Evolutionary conservation across 2,888 invertebrate genomes (phyloP).

Genomic region (Drosophila colorata): DNA sequence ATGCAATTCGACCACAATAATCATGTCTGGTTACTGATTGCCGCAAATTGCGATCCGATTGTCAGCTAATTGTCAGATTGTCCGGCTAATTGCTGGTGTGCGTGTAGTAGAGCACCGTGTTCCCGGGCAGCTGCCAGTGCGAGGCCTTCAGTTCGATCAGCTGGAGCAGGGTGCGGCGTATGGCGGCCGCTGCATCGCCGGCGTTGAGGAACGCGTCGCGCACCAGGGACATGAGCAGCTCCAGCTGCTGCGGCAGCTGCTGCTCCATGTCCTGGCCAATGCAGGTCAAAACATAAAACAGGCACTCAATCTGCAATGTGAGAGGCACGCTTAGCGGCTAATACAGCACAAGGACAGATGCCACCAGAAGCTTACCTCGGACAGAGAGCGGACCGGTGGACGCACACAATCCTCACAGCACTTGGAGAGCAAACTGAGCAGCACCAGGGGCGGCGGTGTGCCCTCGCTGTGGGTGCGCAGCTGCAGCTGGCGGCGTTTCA

Average conservation of each 20-base stretch:
- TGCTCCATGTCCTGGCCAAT: conserved; percentile 94
- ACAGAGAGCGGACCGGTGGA: conserved; percentile 92
- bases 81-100: conserved; percentile 68
- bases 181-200: conserved; percentile 90
- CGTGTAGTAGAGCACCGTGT: conserved; percentile 93
- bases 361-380: conserved; percentile 88
- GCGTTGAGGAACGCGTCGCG: conserved; percentile 94
- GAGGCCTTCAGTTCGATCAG: conserved; percentile 96
- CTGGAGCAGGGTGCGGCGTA: conserved; percentile 94
- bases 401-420: conserved; percentile 95
- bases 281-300: conserved; percentile 95
- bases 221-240: conserved; percentile 91
- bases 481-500: conserved; percentile 89
- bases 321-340: too few species aligned
- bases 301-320: conserved; percentile 90
- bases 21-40: conserved; percentile 66
- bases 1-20: conserved; percentile 77
- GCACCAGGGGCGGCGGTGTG: conserved; percentile 90
- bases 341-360: too few species aligned
- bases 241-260: conserved; percentile 92
- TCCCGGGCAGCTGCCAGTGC: conserved; percentile 95
- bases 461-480: conserved; percentile 87
- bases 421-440: conserved; percentile 93
- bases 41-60: conserved; percentile 54
- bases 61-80: too few species aligned